Base-by-base conservation (phyloP, 2,113 vertebrate species). In the Cololabis saira region DNA sequence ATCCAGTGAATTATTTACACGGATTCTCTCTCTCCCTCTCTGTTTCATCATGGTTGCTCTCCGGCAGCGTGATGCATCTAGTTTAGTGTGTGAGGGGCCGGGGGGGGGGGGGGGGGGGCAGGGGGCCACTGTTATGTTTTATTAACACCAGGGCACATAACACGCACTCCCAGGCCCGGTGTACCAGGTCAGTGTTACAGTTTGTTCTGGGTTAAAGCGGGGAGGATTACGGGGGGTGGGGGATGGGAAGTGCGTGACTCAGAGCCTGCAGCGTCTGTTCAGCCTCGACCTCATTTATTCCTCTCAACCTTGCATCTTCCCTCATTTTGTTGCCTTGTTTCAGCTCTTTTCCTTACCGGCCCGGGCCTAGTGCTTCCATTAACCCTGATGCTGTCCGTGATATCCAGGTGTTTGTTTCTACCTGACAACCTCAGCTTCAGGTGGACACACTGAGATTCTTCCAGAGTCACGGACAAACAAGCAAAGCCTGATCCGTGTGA, bases 191-290 rank as follows among this genome's bases (percentile, higher is more conserved):
- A 67, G 59, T 75, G 73, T 74, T 77, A 78, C 67, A 80, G 58
- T 65, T 58, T 70, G 73, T 85, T 75, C 77, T 65, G 58, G 18
- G 61, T 76, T 78, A 61, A 67, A 67, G 53, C 67, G 60, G 50
- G 37, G 13, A 15, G 78, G 82, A 81, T 81, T 75, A 74, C 12
- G 19, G 44, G 9, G 30, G 40, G 5, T 57, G 64, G 64, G 71
- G 59, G 74, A 61, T 42, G 61, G 61, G 41, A 27, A 12, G 45
- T 33, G 40, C 48, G 53, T 78, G 72, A 83, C 30, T 83, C 67
- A 67, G 50, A 78, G 78, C 78, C 76, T 50, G 59, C 72, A 76
- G 84, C 84, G n/a, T 78, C 73, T 71, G 67, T 78, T 75, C 49
- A 17, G 41, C 65, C 33, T 67, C 80, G 64, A 72, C 80, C 74